These are phyloP conservation scores for Protomyctophum bolini DNA, from an alignment of 2,113 vertebrate genomes.

Conservation along the genomic window DNA sequence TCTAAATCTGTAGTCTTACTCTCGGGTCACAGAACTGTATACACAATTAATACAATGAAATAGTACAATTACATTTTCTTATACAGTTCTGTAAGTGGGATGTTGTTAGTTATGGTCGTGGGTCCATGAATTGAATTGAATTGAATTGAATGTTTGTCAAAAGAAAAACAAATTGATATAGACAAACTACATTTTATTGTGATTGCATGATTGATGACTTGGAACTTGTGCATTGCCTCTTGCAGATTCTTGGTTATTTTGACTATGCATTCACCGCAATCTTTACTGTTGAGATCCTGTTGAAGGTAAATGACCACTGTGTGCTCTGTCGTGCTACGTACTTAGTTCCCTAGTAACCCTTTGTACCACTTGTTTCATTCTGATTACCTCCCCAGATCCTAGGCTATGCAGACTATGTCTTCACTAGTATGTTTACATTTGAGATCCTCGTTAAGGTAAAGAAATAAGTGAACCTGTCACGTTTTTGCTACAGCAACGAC, in stretches of 20 bases:
- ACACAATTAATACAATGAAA: too few species aligned
- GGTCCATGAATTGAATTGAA: too few species aligned
- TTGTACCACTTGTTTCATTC: constrained; percentile 72
- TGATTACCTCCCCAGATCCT: constrained; percentile 92
- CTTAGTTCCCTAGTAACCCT: constrained; percentile 64
- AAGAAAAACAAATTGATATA: constrained; percentile 11
- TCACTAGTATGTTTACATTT: constrained; percentile 97
- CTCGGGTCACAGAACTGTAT: too few species aligned
- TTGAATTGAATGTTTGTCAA: neutral
- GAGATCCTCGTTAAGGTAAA: constrained; percentile 98
- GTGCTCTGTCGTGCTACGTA: constrained; percentile 57
- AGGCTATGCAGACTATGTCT: constrained; percentile 97
- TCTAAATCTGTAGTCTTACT: too few species aligned
- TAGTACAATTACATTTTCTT: too few species aligned
- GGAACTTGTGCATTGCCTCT: constrained; percentile 81
- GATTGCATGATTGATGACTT: constrained; percentile 48
- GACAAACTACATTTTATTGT: neutral
- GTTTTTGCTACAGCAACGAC: constrained; percentile 74
- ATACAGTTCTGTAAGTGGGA: too few species aligned
- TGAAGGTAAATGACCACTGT: constrained; percentile 91
- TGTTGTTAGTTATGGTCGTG: neutral
- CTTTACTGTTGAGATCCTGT: constrained; percentile 99
- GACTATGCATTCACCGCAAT: constrained; percentile 99
- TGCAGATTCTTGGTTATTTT: constrained; percentile 99
- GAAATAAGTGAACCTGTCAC: constrained; percentile 32